Percentiles rank a stretch among this genome's conserved stretches.
Evolutionary conservation across 35 echinoderm and acorn worm species (phyloP).

Genomic region (Ophiothrix spiculata): DNA sequence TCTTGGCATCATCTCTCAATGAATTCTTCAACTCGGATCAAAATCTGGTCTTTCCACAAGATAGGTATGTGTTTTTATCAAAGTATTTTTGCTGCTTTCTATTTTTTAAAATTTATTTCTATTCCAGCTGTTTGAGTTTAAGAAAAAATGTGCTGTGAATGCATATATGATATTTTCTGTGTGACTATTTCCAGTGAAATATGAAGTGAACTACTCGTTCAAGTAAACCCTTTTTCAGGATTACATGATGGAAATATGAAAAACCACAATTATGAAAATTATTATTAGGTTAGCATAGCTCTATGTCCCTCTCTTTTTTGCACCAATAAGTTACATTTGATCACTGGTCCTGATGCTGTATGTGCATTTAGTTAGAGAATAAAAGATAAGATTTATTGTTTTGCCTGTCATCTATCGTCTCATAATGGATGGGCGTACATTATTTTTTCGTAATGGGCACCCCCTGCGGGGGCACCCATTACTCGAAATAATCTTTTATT

Average conservation of each 20-base stretch:
- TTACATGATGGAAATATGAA: not conserved
- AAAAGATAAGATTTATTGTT: too few relatives aligned
- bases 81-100: not conserved
- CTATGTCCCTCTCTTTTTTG: not conserved
- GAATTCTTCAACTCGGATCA: slow-evolving; percentile 87
- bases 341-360: too few relatives aligned
- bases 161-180: too few relatives aligned
- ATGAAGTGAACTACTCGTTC: not conserved
- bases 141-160: too few relatives aligned
- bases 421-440: too few relatives aligned
- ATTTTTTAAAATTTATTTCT: not conserved
- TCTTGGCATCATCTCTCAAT: slow-evolving; percentile 79
- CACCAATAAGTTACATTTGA: too few relatives aligned
- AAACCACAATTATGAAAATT: not conserved
- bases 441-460: too few relatives aligned
- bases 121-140: not conserved
- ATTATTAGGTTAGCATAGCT: not conserved
- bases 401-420: too few relatives aligned
- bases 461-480: too few relatives aligned
- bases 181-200: not conserved
- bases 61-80: slow-evolving; percentile 50
- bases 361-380: too few relatives aligned
- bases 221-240: not conserved
- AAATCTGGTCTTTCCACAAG: slow-evolving; percentile 64
- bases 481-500: too few relatives aligned